Percentiles rank a stretch among this genome's conserved stretches.
phyloP scores from a whole-genome alignment of 2,888 invertebrate species.

The Oscheius sp. region DNA sequence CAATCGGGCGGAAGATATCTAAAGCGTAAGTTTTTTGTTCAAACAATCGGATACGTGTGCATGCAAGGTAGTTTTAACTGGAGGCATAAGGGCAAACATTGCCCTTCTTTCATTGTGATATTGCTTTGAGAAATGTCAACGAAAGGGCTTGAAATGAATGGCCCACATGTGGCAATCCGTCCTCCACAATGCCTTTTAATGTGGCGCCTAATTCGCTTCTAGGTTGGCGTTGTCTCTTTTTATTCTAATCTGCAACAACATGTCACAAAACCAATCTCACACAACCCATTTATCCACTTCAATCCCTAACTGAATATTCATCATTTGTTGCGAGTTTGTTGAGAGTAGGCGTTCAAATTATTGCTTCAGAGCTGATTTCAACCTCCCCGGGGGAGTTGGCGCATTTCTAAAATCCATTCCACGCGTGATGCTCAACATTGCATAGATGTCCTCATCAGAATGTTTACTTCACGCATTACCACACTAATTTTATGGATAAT shows the following conservation, averaged over 20 bases:
- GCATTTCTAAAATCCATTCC: constrained; percentile 13
- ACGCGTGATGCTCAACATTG: too few species aligned
- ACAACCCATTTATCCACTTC: neutral
- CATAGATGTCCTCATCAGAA: too few species aligned
- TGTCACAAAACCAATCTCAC: neutral
- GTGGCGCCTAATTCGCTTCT: constrained; percentile 25
- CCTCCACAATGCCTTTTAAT: constrained; percentile 30
- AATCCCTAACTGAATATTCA: too few species aligned
- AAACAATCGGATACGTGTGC: too few species aligned
- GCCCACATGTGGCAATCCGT: constrained; percentile 10
- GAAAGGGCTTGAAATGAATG: constrained; percentile 6
- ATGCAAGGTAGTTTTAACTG: too few species aligned
- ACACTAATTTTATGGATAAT: too few species aligned
- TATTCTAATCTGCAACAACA: neutral
- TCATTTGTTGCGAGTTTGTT: too few species aligned
- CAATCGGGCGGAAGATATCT: too few species aligned
- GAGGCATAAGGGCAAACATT: constrained; percentile 9
- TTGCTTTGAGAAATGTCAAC: constrained; percentile 9
- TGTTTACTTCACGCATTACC: too few species aligned
- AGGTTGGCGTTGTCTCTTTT: constrained; percentile 5
- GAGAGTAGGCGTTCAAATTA: constrained; percentile 1
- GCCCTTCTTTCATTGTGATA: neutral
- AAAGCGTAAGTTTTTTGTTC: too few species aligned
- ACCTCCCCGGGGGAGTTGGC: neutral
- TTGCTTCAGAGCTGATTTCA: constrained; percentile 10